phyloP scores from a whole-genome alignment of 2,888 invertebrate genomes.

The Cataglyphis rosenhaueri region DNA sequence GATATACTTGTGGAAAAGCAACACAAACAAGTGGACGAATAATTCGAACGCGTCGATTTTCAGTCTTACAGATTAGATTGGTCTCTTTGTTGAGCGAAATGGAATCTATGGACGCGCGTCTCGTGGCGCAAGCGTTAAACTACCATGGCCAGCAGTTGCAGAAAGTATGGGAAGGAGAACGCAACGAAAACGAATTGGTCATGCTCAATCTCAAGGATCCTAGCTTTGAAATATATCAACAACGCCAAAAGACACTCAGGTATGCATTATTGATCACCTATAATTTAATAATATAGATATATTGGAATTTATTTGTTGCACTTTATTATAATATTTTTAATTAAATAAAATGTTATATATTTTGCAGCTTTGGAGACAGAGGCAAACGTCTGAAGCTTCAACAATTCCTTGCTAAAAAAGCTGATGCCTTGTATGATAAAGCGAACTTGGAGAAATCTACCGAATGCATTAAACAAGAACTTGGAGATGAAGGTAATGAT shows the following conservation, averaged over 20 bases:
- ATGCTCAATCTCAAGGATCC: conserved; percentile 88
- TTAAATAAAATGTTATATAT: neutral
- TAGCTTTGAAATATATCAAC: conserved; percentile 92
- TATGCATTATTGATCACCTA: conserved; percentile 66
- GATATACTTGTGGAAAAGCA: conserved; percentile 1
- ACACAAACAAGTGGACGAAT: neutral
- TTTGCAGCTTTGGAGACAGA: conserved; percentile 90
- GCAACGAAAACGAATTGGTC: conserved; percentile 91
- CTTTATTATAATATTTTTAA: neutral
- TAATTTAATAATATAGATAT: neutral
- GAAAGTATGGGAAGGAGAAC: conserved; percentile 95
- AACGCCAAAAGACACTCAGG: conserved; percentile 92
- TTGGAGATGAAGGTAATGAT: conserved; percentile 88
- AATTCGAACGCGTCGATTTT: conserved; percentile 68
- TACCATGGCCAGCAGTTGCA: conserved; percentile 95
- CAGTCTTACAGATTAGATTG: conserved; percentile 80
- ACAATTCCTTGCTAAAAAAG: conserved; percentile 95
- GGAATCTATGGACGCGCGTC: conserved; percentile 87
- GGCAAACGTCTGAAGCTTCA: conserved; percentile 94
- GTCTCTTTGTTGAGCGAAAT: conserved; percentile 78
- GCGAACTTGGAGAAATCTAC: conserved; percentile 81
- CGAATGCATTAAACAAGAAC: conserved; percentile 82
- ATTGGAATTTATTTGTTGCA: neutral
- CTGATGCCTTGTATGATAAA: conserved; percentile 90
- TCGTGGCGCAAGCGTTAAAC: conserved; percentile 91